phyloP scores from a whole-genome alignment of 2,888 invertebrate species.

The Drepana falcataria region DNA sequence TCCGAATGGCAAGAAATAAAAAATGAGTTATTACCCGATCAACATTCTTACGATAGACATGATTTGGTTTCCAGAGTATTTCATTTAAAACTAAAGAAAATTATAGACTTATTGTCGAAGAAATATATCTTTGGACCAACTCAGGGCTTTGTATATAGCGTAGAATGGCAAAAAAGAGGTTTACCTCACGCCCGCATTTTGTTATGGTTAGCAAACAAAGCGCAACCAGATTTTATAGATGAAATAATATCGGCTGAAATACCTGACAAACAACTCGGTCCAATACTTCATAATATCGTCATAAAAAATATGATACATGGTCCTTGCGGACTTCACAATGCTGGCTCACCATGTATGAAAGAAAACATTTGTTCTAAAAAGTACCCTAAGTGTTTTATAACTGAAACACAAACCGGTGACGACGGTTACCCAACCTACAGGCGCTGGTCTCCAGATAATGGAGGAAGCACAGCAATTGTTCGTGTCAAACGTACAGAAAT shows the following conservation, averaged over 20 bases:
- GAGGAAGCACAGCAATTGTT: constrained; percentile 15
- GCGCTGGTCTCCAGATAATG: constrained; percentile 21
- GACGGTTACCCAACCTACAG: constrained; percentile 42
- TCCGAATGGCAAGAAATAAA: constrained; percentile 21
- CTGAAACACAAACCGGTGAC: constrained; percentile 31
- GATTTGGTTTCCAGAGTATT: constrained; percentile 13
- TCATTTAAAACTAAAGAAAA: constrained; percentile 11
- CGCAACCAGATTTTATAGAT: constrained; percentile 14
- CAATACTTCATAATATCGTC: constrained; percentile 4
- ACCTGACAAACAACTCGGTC: constrained; percentile 11
- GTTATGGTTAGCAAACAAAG: constrained; percentile 14
- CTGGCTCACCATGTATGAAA: constrained; percentile 16
- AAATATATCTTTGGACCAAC: constrained; percentile 7
- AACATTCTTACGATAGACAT: constrained; percentile 16
- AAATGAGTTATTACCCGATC: constrained; percentile 10
- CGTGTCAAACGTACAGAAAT: constrained; percentile 9
- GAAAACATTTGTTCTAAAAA: constrained; percentile 41
- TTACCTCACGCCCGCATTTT: constrained; percentile 16
- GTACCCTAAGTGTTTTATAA: constrained; percentile 20
- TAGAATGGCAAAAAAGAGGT: constrained; percentile 22
- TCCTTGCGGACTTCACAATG: constrained; percentile 11
- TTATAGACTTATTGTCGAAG: constrained; percentile 8
- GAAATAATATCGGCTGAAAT: constrained; percentile 11
- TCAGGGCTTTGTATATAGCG: constrained; percentile 9
- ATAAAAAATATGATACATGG: constrained; percentile 11